Conservation (phyloP, 2,113 vertebrate genomes). For the Castor canadensis region DNA sequence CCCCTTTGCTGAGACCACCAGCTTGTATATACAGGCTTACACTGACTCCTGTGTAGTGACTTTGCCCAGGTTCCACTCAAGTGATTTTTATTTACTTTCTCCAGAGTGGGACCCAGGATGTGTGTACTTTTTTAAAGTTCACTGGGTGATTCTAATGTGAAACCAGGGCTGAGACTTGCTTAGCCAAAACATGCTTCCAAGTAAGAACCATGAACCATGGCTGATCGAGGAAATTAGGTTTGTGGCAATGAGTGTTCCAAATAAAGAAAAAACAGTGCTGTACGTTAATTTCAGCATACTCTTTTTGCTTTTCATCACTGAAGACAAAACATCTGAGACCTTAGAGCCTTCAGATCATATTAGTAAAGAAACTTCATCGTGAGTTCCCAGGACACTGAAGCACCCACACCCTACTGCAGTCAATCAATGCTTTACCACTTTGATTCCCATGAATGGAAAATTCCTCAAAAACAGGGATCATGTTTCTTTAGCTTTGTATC, state of each 20-base stretch:
- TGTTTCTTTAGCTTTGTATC: neutral
- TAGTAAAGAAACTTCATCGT: neutral
- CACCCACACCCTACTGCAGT: fast-evolving
- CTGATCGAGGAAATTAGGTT: neutral
- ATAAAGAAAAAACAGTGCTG: neutral
- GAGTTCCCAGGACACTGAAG: neutral
- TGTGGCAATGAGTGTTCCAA: neutral
- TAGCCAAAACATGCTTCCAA: neutral
- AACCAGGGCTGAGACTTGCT: neutral
- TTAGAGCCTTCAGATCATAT: no score
- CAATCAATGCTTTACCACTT: neutral
- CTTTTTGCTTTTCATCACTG: neutral
- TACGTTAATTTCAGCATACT: neutral
- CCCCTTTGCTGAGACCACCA: no score
- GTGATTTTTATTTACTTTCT: neutral
- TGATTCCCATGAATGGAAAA: neutral
- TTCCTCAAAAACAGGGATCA: neutral
- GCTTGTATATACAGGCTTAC: no score
- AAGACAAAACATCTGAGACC: neutral
- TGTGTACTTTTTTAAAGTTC: neutral
- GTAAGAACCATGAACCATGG: neutral
- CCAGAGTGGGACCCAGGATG: neutral
- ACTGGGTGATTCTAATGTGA: neutral
- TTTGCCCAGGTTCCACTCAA: neutral
- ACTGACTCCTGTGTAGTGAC: no score